Base-by-base conservation (phyloP, 2,113 vertebrate species). In the Lichenostomus cassidix region DNA sequence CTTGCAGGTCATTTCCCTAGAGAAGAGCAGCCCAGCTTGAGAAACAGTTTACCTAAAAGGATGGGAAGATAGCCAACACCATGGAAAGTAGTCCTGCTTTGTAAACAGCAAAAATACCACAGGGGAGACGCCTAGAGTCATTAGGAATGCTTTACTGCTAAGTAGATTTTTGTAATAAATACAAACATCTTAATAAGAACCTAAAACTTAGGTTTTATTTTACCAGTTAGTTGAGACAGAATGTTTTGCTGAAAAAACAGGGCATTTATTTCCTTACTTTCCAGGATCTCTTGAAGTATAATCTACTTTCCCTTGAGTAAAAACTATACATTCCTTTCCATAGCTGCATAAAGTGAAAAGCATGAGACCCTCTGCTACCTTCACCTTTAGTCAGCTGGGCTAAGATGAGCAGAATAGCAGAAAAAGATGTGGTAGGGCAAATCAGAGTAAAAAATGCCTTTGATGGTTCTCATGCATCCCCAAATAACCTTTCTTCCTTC, bases 31-130 rank as follows among this genome's bases (percentile, higher is more conserved):
- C 35, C 62, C 71, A 82, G 78, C 33, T 67, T 91, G 79, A 89
- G 79, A 74, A 85, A 22, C 4, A 88, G 68, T 64, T 49, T 80
- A 53, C 74, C n/a, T 84, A 62, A 88, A 63, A 82, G 47, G 41
- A 55, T 60, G 80, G 58, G 64, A 60, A 63, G 8, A 79, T 52
- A 90, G 63, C 84, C 78, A 91, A 85, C 64, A 89, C 25, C 42
- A 52, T 11, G 9, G 22, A 84, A 96, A 91, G 15, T 73, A 83
- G 89, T 84, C 58, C 50, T 89, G 83, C 60, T 90, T 89, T 77
- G 49, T 87, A 90, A 95, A 92, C 79, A 95, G 60, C 37, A 81
- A 70, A 94, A 91, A 79, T 87, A 76, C 80, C 92, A 73, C 76
- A 75, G 63, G 27, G n/a, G 74, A 94, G 64, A n/a, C 75, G 42